A percentile compares a stretch with the other conserved stretches of the same genome.
These are phyloP conservation scores for Drosophila triauraria DNA, from an alignment of 1,140 invertebrate species.

Conservation along the genomic window DNA sequence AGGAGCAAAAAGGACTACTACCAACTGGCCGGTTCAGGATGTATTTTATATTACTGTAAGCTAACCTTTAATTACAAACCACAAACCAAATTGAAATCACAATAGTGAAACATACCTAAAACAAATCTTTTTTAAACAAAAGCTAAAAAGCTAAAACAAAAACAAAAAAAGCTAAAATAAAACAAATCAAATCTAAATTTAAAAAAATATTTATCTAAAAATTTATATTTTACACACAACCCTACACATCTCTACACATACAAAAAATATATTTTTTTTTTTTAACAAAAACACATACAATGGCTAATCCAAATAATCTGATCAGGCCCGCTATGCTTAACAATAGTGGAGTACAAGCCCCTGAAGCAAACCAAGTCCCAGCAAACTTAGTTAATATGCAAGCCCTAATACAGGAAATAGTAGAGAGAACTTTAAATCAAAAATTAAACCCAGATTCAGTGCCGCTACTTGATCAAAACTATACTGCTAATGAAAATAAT, in stretches of 20 bases:
- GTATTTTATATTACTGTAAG: slow-evolving; percentile 3
- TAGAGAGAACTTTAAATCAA: background rate
- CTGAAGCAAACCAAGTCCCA: slow-evolving; percentile 1
- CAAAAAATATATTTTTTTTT: no score
- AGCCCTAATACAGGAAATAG: slow-evolving; percentile 1
- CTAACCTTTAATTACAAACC: slow-evolving; percentile 2
- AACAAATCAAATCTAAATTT: no score
- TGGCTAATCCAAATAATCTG: background rate
- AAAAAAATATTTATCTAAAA: no score
- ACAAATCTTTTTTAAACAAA: background rate
- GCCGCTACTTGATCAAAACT: background rate
- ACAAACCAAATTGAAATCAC: background rate
- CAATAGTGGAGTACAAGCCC: background rate
- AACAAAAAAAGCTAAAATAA: background rate
- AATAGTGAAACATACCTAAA: slow-evolving; percentile 1
- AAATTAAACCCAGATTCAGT: background rate
- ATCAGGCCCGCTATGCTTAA: background rate
- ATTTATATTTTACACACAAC: no score
- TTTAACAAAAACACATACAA: background rate
- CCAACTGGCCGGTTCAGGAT: background rate
- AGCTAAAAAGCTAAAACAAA: no score
- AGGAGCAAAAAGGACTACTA: background rate
- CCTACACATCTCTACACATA: no score
- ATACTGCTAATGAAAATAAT: background rate
- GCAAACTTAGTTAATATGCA: background rate